A percentile compares a stretch with the other conserved stretches of the same genome.
Conservation (phyloP, 2,113 vertebrate species). For the Nothobranchius furzeri region DNA sequence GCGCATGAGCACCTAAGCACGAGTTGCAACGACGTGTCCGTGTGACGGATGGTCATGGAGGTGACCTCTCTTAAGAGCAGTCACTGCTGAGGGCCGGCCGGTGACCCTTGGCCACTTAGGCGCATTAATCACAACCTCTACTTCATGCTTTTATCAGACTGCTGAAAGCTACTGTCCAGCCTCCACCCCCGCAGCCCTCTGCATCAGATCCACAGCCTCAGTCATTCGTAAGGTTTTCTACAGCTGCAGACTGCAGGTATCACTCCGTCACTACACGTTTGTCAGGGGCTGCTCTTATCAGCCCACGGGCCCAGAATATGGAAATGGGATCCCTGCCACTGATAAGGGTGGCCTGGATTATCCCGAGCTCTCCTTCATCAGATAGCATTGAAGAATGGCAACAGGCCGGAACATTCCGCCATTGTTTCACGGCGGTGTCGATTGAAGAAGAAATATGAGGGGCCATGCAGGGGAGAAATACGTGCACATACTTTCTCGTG, state of each 20-base stretch:
- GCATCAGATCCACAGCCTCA: constrained; percentile 56
- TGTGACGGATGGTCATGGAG: constrained; percentile 84
- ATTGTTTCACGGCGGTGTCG: constrained; percentile 70
- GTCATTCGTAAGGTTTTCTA: constrained; percentile 73
- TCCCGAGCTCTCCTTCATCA: constrained; percentile 89
- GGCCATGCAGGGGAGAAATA: constrained; percentile 21
- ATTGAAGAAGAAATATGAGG: constrained; percentile 59
- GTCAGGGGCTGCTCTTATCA: constrained; percentile 93
- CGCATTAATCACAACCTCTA: constrained; percentile 91
- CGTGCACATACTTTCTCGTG: constrained; percentile 21
- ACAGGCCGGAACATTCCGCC: constrained; percentile 72
- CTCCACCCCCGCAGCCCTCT: constrained; percentile 41
- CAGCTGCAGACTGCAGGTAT: constrained; percentile 87
- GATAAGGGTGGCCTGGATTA: constrained; percentile 92
- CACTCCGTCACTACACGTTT: constrained; percentile 93
- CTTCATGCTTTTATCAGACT: constrained; percentile 82
- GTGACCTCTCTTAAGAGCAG: constrained; percentile 91
- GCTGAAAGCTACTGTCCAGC: constrained; percentile 92
- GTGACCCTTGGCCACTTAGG: constrained; percentile 90
- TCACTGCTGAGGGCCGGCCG: constrained; percentile 79
- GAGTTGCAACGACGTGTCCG: constrained; percentile 24
- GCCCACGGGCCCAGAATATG: constrained; percentile 91
- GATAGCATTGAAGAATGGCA: constrained; percentile 77
- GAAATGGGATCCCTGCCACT: constrained; percentile 96
- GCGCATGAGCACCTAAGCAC: constrained; percentile 7